Evolutionary conservation across 2,113 vertebrate genomes (phyloP).

Genomic region (Scytalopus superciliaris): DNA sequence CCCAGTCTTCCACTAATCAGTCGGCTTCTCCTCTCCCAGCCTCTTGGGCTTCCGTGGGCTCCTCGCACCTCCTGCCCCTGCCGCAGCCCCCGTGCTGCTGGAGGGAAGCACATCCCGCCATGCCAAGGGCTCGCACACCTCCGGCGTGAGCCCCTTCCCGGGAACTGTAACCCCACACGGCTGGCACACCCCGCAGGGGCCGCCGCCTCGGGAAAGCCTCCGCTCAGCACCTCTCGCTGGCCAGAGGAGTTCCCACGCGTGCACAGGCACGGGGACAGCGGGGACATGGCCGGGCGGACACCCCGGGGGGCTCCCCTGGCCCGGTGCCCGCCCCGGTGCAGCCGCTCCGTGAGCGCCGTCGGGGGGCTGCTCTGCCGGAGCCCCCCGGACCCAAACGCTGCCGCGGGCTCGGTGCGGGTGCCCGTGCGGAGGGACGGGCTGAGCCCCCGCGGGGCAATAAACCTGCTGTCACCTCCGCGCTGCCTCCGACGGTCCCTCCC

Average conservation of each 20-base stretch:
- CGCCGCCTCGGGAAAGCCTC: neutral
- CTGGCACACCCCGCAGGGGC: neutral
- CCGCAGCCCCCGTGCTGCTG: neutral
- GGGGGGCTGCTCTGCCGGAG: neutral
- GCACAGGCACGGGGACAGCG: neutral
- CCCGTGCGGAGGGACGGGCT: too few species aligned
- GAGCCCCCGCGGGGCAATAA: neutral
- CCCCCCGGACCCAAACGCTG: neutral
- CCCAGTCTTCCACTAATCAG: neutral
- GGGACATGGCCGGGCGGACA: neutral
- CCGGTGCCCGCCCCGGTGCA: neutral
- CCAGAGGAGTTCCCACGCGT: neutral
- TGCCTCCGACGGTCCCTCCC: neutral
- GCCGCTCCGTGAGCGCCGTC: rapidly evolving
- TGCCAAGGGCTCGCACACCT: neutral
- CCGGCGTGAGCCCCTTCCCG: neutral
- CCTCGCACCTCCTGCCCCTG: neutral
- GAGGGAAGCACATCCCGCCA: neutral
- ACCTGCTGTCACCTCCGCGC: neutral
- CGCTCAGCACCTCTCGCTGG: rapidly evolving
- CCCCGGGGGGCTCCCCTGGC: rapidly evolving
- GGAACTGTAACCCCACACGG: neutral
- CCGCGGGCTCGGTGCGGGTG: rapidly evolving
- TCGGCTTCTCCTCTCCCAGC: neutral
- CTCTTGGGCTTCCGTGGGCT: neutral